Base-by-base conservation (phyloP, 2,888 invertebrate genomes). In the Caenorhabditis uteleia region DNA sequence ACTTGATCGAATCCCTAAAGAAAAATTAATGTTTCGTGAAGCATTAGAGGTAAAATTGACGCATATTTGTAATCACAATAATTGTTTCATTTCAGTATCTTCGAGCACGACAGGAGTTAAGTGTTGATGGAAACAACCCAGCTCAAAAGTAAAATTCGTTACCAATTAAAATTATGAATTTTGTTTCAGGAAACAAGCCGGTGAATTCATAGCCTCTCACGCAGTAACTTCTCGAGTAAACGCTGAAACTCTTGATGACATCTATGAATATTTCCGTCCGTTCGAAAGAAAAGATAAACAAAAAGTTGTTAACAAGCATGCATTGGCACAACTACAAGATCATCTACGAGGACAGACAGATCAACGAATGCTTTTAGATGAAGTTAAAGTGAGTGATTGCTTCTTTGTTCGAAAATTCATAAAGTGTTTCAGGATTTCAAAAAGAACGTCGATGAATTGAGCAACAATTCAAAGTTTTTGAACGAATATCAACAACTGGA, bases 11-110 rank as follows among this genome's bases (percentile, higher is more conserved):
- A 75, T 81, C 48, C 75, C 76, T 18, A 64, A 71, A 44, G 68
- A 73, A 21, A 75, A 74, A 43, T 29, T 81, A 10, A 78, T 58
- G 68, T 75, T 81, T 20, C 56, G 79, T 25, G 81, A 81, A 54
- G 78, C 77, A 8, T 26, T 81, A 7, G 79, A 81, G 55, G 79
- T 79, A n/a, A n/a, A n/a, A n/a, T n/a, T n/a, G n/a, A n/a, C n/a
- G n/a, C n/a, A n/a, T n/a, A n/a, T n/a, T n/a, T n/a, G n/a, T n/a
- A n/a, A n/a, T n/a, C n/a, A n/a, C n/a, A n/a, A n/a, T n/a, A n/a
- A n/a, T n/a, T n/a, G n/a, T n/a, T n/a, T n/a, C n/a, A n/a, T n/a
- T n/a, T n/a, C n/a, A n/a, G 27, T 61, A 74, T 29, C 62, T 78
- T 20, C 65, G 75, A 42, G 69, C 70, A 7, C 58, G 70, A 12